A percentile compares a stretch with the other conserved stretches of the same genome.
These are phyloP conservation scores for Cheilosia vernalis DNA, from an alignment of 2,888 invertebrate genomes.

Conservation along the genomic window DNA sequence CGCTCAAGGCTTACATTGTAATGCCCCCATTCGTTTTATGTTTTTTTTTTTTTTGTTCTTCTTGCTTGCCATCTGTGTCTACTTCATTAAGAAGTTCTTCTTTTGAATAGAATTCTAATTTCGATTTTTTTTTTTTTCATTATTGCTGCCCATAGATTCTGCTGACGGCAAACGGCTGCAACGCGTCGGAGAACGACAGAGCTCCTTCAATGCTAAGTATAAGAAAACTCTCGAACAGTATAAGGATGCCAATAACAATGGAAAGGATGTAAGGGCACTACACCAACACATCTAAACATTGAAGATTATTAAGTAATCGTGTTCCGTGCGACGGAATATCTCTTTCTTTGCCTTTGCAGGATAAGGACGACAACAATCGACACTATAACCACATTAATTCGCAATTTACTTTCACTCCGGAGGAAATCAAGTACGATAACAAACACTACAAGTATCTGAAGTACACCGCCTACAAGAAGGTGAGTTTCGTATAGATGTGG, in stretches of 20 bases:
- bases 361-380: conserved; percentile 83
- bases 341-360: conserved; percentile 76
- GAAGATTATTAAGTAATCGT: conserved; percentile 48
- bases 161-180: conserved; percentile 85
- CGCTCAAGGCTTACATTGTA: conserved; percentile 38
- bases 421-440: conserved; percentile 91
- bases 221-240: conserved; percentile 86
- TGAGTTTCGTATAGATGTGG: conserved; percentile 77
- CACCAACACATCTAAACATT: conserved; percentile 20
- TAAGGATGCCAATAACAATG: conserved; percentile 81
- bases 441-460: conserved; percentile 91
- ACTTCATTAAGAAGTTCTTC: conserved; percentile 42
- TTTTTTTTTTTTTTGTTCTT: background rate
- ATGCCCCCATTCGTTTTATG: conserved; percentile 15
- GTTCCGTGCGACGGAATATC: conserved; percentile 28
- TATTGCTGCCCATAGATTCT: conserved; percentile 80
- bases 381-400: conserved; percentile 84
- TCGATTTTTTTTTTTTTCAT: conserved; percentile 28
- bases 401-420: conserved; percentile 88
- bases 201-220: conserved; percentile 86
- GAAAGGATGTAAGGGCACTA: conserved; percentile 81
- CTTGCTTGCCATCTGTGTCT: conserved; percentile 1
- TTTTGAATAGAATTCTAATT: conserved; percentile 64
- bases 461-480: conserved; percentile 89
- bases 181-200: conserved; percentile 86